phyloP scores from a whole-genome alignment of 2,797 vertebrate species.

The Microctenopoma steveboyesi region DNA sequence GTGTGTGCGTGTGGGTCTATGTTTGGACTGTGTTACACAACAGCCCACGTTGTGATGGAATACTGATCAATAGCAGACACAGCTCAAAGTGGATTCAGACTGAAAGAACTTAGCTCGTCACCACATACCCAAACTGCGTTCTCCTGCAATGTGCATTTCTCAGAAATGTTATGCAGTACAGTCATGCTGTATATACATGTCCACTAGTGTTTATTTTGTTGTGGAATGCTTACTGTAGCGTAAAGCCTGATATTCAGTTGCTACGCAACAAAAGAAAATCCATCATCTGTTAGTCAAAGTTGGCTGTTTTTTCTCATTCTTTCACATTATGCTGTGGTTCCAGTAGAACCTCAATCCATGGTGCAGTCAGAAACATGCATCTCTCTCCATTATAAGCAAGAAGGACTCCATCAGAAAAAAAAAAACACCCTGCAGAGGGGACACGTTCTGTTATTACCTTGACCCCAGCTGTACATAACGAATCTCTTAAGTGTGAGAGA shows the following conservation, averaged over 20 bases:
- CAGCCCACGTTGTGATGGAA: conserved; percentile 55
- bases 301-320: conserved; percentile 1
- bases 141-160: conserved; percentile 37
- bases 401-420: conserved; percentile 39
- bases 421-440: conserved; percentile 44
- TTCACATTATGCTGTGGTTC: conserved; percentile 2
- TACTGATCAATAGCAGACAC: conserved; percentile 75
- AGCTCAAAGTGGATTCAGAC: conserved; percentile 46
- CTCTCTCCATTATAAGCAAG: conserved; percentile 48
- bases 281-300: conserved; percentile 38
- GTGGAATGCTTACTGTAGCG: conserved; percentile 42
- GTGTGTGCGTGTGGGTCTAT: conserved; percentile 20
- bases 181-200: conserved; percentile 53
- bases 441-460: conserved; percentile 63
- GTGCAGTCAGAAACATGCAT: conserved; percentile 10
- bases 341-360: conserved; percentile 16
- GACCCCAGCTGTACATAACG: conserved; percentile 90
- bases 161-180: conserved; percentile 39
- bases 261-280: conserved; percentile 51
- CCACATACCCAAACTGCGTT: conserved; percentile 37
- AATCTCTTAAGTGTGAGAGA: conserved; percentile 97
- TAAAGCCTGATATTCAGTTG: conserved; percentile 56
- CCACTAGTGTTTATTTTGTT: conserved; percentile 64
- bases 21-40: conserved; percentile 55
- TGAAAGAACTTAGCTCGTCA: conserved; percentile 44